Conservation (phyloP, 2,888 invertebrate species). For the Micropterix aruncella region DNA sequence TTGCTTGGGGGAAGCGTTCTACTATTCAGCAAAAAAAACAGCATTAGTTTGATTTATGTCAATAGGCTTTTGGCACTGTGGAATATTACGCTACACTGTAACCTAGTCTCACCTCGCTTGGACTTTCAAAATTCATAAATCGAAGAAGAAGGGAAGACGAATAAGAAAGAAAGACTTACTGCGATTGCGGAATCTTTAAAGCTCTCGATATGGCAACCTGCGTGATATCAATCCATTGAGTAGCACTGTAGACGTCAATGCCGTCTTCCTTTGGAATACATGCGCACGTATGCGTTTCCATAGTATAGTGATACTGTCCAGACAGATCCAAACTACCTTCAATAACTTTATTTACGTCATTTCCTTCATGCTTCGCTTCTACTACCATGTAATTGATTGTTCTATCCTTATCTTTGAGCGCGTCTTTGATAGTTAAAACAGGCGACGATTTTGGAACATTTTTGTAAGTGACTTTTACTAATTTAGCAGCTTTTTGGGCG, state of each 20-base stretch:
- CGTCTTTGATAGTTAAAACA: constrained; percentile 25
- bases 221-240: constrained; percentile 49
- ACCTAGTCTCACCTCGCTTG: no score
- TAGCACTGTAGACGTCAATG: constrained; percentile 40
- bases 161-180: no score
- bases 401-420: constrained; percentile 32
- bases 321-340: constrained; percentile 41
- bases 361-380: constrained; percentile 23
- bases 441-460: constrained; percentile 21
- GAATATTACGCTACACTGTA: no score
- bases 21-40: no score
- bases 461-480: constrained; percentile 43
- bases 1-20: no score
- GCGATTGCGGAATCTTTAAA: constrained; percentile 41
- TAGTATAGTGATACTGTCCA: constrained; percentile 61
- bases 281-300: constrained; percentile 58
- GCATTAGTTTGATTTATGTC: no score
- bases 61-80: no score
- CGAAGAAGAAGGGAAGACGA: no score
- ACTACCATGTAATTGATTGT: constrained; percentile 22
- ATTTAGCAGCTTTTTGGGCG: constrained; percentile 39
- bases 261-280: constrained; percentile 47
- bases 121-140: no score
- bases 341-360: constrained; percentile 31
- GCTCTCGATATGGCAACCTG: constrained; percentile 40